Conservation (phyloP, 2,113 vertebrate genomes). For the Sinocyclocheilus rhinocerous region DNA sequence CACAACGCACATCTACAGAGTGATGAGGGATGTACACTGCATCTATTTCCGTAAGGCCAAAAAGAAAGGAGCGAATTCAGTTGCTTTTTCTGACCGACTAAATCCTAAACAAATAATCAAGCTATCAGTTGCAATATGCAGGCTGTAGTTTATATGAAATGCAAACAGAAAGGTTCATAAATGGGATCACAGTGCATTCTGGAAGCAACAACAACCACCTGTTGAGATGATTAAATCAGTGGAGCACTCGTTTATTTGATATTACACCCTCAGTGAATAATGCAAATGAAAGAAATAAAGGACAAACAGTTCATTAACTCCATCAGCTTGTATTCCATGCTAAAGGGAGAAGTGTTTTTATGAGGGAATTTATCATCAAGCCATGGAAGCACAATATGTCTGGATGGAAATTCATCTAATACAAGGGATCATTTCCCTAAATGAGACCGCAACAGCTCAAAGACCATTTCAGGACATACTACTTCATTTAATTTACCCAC, state of each 20-base stretch:
- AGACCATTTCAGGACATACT: background rate
- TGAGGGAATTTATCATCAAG: conserved; percentile 47
- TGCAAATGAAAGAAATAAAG: conserved; percentile 37
- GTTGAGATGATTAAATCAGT: conserved; percentile 36
- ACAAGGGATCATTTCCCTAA: conserved; percentile 15
- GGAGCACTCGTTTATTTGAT: background rate
- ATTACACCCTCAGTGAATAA: conserved; percentile 32
- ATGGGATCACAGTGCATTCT: background rate
- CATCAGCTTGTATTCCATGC: conserved; percentile 21
- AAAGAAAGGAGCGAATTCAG: background rate
- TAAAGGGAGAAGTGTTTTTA: conserved; percentile 34
- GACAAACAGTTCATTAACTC: conserved; percentile 40
- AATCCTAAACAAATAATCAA: conserved; percentile 26
- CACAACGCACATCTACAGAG: background rate
- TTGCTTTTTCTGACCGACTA: background rate
- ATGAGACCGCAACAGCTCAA: conserved; percentile 30
- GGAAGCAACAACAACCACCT: conserved; percentile 26
- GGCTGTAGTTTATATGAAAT: conserved; percentile 1
- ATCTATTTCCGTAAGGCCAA: conserved; percentile 17
- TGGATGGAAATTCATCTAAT: conserved; percentile 41
- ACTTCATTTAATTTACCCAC: conserved; percentile 4
- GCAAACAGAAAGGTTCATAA: background rate
- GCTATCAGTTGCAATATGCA: background rate
- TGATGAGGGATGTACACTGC: conserved; percentile 32
- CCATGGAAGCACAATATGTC: conserved; percentile 51